Conservation (phyloP, 2,113 vertebrate species). For the Pelodiscus sinensis region DNA sequence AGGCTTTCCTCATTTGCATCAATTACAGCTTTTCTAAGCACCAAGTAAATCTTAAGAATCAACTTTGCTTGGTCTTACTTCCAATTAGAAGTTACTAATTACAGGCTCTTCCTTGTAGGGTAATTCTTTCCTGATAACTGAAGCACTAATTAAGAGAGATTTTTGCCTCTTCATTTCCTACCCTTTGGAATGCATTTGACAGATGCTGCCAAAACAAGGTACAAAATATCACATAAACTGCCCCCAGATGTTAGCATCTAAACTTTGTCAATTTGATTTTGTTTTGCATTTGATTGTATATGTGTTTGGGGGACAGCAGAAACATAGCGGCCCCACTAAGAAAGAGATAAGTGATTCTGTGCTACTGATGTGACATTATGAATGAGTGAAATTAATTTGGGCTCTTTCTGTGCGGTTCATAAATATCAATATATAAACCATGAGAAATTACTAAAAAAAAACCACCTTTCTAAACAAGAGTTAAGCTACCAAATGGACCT, state of each 20-base stretch:
- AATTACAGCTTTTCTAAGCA: not conserved
- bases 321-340: conserved; percentile 43
- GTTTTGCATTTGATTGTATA: not conserved
- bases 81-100: conserved; percentile 14
- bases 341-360: conserved; percentile 55
- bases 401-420: conserved; percentile 38
- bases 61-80: not conserved
- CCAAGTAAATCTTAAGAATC: not conserved
- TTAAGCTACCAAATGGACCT: conserved; percentile 14
- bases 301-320: not conserved
- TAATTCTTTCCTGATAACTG: not conserved
- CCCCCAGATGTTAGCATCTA: conserved; percentile 10
- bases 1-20: conserved; percentile 13
- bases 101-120: not conserved
- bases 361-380: conserved; percentile 42
- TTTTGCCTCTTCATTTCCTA: not conserved
- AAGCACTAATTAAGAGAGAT: conserved; percentile 29
- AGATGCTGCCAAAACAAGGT: not conserved
- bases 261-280: conserved; percentile 17
- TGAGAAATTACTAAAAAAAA: not conserved
- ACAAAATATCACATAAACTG: not conserved
- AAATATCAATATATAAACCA: not conserved
- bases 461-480: not conserved
- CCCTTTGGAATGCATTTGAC: conserved; percentile 1
- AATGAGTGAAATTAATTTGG: conserved; percentile 57